Evolutionary conservation across 2,113 vertebrate species (phyloP).

Genomic region (Leptodactylus fuscus): DNA sequence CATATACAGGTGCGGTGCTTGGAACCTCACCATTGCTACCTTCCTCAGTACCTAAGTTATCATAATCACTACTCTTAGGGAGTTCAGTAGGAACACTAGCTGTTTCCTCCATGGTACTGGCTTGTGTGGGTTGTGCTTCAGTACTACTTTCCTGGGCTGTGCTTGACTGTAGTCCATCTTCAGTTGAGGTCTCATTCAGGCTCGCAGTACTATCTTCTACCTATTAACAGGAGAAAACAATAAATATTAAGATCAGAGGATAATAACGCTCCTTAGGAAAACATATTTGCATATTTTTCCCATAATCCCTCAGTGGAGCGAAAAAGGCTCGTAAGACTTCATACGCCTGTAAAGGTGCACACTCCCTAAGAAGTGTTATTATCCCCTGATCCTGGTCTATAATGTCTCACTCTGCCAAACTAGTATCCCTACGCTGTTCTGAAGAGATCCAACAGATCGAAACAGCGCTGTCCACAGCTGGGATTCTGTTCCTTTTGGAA

Average conservation of each 20-base stretch:
- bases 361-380: too few relatives aligned
- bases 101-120: neutral
- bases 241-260: neutral
- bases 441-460: too few relatives aligned
- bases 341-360: too few relatives aligned
- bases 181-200: conserved; percentile 46
- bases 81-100: neutral
- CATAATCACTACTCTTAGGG: conserved; percentile 34
- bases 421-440: too few relatives aligned
- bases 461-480: too few relatives aligned
- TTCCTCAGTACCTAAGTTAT: conserved; percentile 55
- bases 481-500: too few relatives aligned
- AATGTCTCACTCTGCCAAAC: too few relatives aligned
- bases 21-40: conserved; percentile 66
- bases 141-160: conserved; percentile 12
- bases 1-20: conserved; percentile 45
- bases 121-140: conserved; percentile 30
- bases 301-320: too few relatives aligned
- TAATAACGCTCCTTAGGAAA: too few relatives aligned
- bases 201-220: conserved; percentile 54
- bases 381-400: too few relatives aligned
- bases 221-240: conserved; percentile 20
- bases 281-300: too few relatives aligned
- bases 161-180: conserved; percentile 1
- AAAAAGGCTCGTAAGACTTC: too few relatives aligned